A percentile compares a stretch with the other conserved stretches of the same genome.
phyloP scores from a whole-genome alignment of 2,888 invertebrate species.

The Ctenicera cuprea region DNA sequence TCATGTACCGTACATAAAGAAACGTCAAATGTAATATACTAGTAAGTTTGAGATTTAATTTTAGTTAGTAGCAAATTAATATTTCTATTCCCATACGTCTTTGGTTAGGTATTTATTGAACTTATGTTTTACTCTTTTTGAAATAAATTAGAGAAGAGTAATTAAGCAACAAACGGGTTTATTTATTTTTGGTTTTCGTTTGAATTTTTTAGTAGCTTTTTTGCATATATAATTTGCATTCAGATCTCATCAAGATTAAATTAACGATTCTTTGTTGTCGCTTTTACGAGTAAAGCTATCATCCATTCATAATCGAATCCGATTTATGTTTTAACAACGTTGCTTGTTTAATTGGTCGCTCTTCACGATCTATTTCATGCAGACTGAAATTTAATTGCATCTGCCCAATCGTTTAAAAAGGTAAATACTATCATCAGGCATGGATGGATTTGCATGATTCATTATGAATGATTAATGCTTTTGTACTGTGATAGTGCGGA shows the following conservation, averaged over 20 bases:
- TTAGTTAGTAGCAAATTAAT: too few relatives aligned
- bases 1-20: too few relatives aligned
- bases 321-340: background rate
- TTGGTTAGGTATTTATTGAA: too few relatives aligned
- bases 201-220: too few relatives aligned
- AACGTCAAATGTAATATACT: too few relatives aligned
- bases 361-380: conserved; percentile 11
- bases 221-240: too few relatives aligned
- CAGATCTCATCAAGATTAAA: background rate
- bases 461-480: conserved; percentile 30
- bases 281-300: background rate
- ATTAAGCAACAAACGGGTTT: too few relatives aligned
- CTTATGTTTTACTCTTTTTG: too few relatives aligned
- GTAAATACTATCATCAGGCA: conserved; percentile 20
- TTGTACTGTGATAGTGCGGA: conserved; percentile 22
- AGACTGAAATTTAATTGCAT: conserved; percentile 10
- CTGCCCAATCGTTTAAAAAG: conserved; percentile 25
- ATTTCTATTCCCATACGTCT: too few relatives aligned
- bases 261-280: conserved; percentile 1
- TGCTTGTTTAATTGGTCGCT: conserved; percentile 1
- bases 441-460: conserved; percentile 29
- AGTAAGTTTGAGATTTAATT: too few relatives aligned
- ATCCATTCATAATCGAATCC: background rate
- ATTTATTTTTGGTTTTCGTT: too few relatives aligned
- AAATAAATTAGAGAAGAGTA: too few relatives aligned